Base-by-base conservation (phyloP, 2,113 vertebrate species). In the Rhynchomys soricoides region DNA sequence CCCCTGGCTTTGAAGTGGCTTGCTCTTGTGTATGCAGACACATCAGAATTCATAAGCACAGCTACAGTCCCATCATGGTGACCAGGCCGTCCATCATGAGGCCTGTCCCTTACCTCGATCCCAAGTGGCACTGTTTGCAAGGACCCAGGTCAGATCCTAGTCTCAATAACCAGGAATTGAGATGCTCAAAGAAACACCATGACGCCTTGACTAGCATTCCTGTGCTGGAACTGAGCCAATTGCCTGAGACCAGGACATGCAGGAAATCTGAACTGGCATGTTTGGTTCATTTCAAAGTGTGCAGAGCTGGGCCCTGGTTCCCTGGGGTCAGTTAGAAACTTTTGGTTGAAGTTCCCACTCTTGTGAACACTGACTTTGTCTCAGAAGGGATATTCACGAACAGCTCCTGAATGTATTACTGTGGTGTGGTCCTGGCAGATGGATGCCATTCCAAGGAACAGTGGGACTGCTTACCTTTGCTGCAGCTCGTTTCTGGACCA, bases 341-440 rank as follows among this genome's bases (percentile, higher is more conserved):
- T 85, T 3, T 6, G 29, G 77, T 91, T 21, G 13, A 85, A 73
- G 82, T 40, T 43, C 16, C 29, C 3, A 70, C 68, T 29, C 68
- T 71, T 34, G 48, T 48, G 78, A 93, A 91, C 87, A 68, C 85
- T 78, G 74, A 87, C 2, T 31, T 10, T 21, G 43, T 86, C 70
- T 95, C 87, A 2, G 13, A 64, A 48, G 77, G 59, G 92, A 88
- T 3, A 0, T 83, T 89, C 75, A 48, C 88, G 73, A 89, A 57
- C 64, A 75, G 70, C 92, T 75, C 88, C 88, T 90, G 97, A 96
- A 96, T 96, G 95, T 96, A 81, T 55, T 85, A 43, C 77, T 0
- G 0, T 11, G 9, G 43, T 8, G 73, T 5, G 7, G 68, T 57
- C 66, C 86, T 34, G 64, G 79, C 92, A 52, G 37, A 70, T 1